Conservation (phyloP, 1,140 invertebrate species). For the Colletes latitarsis region DNA sequence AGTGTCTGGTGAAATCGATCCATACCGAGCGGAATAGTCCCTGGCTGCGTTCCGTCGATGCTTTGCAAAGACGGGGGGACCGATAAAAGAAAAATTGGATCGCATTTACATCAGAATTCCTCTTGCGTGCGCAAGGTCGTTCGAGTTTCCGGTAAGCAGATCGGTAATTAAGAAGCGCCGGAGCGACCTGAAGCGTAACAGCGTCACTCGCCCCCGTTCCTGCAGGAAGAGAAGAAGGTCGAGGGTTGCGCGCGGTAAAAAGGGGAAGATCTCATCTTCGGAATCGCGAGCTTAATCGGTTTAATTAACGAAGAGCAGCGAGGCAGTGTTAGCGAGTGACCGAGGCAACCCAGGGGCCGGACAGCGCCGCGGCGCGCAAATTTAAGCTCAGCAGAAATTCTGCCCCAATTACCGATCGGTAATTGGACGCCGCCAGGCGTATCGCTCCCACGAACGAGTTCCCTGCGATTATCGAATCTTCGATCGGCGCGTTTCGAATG, state of each 20-base stretch:
- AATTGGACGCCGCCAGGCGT: conserved; percentile 76
- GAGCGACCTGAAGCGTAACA: background rate
- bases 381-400: conserved; percentile 75
- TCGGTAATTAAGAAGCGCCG: conserved; percentile 32
- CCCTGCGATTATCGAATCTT: conserved; percentile 65
- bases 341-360: conserved; percentile 34
- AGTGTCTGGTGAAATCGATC: too few relatives aligned
- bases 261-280: conserved; percentile 30
- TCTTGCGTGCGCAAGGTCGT: background rate
- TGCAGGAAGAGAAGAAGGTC: background rate
- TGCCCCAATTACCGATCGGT: conserved; percentile 74
- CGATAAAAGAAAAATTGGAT: too few relatives aligned
- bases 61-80: too few relatives aligned
- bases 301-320: conserved; percentile 73
- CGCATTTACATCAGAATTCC: too few relatives aligned
- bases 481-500: conserved; percentile 59
- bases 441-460: conserved; percentile 65
- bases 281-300: conserved; percentile 68
- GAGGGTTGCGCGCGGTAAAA: conserved; percentile 23
- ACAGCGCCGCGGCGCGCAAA: conserved; percentile 58
- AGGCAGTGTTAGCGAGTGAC: conserved; percentile 46
- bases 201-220: background rate
- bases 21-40: too few relatives aligned
- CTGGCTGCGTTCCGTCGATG: too few relatives aligned
- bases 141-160: background rate